These are phyloP conservation scores for Listronotus bonariensis DNA, from an alignment of 1,140 invertebrate species.

Conservation along the genomic window DNA sequence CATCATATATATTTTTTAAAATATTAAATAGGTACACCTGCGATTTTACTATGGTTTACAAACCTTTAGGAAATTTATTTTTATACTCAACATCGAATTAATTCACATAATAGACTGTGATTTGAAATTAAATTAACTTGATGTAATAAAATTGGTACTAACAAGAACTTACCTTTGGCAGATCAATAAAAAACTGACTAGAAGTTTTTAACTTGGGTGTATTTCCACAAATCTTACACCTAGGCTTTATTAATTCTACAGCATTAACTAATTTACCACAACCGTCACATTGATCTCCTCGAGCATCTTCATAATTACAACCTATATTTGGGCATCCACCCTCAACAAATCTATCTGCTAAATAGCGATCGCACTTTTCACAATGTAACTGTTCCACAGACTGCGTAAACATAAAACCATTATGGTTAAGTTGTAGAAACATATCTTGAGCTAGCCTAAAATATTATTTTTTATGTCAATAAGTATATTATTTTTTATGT, in stretches of 20 bases:
- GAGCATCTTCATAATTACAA: conserved; percentile 91
- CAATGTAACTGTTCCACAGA: conserved; percentile 92
- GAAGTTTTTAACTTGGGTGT: conserved; percentile 78
- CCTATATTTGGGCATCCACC: conserved; percentile 89
- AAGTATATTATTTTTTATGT: too few species aligned
- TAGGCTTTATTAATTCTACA: conserved; percentile 84
- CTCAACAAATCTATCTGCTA: conserved; percentile 90
- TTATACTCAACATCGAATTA: too few species aligned
- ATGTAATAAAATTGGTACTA: too few species aligned
- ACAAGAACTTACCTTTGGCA: conserved; percentile 73
- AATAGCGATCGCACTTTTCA: conserved; percentile 82
- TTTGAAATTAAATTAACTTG: too few species aligned
- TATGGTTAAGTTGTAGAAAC: conserved; percentile 82
- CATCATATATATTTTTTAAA: too few species aligned
- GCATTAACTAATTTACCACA: conserved; percentile 97
- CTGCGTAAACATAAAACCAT: conserved; percentile 83
- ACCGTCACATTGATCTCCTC: conserved; percentile 98
- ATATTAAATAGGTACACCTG: too few species aligned
- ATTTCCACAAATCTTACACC: conserved; percentile 88
- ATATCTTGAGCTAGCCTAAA: conserved; percentile 84
- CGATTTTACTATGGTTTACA: too few species aligned
- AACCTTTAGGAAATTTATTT: too few species aligned
- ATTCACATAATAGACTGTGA: too few species aligned
- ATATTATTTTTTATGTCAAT: conserved; percentile 23
- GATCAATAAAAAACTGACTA: conserved; percentile 91